Base-by-base conservation (phyloP, 2,797 vertebrate species). In the Sebastes ruberrimus region DNA sequence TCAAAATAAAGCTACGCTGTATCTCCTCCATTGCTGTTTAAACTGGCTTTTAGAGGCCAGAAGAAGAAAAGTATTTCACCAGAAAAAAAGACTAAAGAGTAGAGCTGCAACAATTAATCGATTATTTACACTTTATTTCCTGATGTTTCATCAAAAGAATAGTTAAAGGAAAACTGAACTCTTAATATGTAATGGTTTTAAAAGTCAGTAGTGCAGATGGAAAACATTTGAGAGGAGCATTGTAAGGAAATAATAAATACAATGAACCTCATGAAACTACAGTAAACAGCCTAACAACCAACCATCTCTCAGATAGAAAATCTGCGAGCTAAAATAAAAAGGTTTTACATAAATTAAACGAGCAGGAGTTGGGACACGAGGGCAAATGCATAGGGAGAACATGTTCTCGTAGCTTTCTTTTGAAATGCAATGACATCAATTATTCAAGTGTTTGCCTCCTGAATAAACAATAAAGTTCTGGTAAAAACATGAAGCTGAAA, bases 381-480 rank as follows among this genome's bases (percentile, higher is more conserved):
- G 11, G 38, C 35, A 14, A 35, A 56, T 88, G 84, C 84, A 83
- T 74, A 84, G 81, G 53, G 56, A 87, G 56, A 27, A 84, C 13
- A 67, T 4, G n/a, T 53, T 67, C 70, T 76, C 4, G 10, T 42
- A 13, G 59, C 25, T 80, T 77, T 79, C 4, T 18, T 86, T 20
- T 74, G 18, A 83, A 75, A 80, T 53, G 64, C 52, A 76, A 32
- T 78, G 79, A 85, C 85, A 84, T 89, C 88, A 66, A 76, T 86
- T 56, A 74, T 76, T 86, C 56, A 82, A 62, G 71, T 55, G 59
- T 83, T 80, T 42, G 3, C 49, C 57, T 76, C 14, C 5, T 80
- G 62, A 81, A 70, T 80, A 33, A 81, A 75, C 11, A 56, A 70
- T 13, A n/a, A 64, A 28, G 20, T 52, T 8, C 16, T 16, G 33